These are phyloP conservation scores for Zaprionus lineosus DNA, from an alignment of 2,888 invertebrate species.

Conservation along the genomic window DNA sequence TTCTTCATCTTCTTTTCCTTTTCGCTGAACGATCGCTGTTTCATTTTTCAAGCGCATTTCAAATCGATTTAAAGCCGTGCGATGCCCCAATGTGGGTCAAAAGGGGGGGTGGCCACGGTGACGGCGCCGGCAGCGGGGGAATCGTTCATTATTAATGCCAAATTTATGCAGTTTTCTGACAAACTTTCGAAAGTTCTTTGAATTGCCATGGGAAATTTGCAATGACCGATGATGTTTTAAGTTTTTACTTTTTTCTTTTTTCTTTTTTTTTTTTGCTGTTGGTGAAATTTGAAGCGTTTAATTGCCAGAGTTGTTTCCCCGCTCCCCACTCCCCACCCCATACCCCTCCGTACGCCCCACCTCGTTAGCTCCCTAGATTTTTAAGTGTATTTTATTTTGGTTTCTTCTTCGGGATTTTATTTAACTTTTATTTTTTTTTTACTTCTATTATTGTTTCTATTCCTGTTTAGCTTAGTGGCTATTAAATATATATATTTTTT, in stretches of 20 bases:
- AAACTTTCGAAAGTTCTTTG: slow-evolving; percentile 67
- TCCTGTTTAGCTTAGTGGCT: not conserved
- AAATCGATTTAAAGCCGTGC: not conserved
- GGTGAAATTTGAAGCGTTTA: slow-evolving; percentile 51
- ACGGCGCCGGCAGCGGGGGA: slow-evolving; percentile 14
- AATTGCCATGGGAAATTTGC: slow-evolving; percentile 63
- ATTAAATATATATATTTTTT: slow-evolving; percentile 12
- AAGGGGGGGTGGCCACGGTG: not conserved
- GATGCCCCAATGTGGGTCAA: not conserved
- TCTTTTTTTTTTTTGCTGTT: slow-evolving; percentile 13
- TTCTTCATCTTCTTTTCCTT: too few relatives aligned
- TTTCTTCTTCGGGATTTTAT: slow-evolving; percentile 12
- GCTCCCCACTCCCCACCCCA: not conserved
- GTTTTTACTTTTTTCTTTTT: slow-evolving; percentile 14
- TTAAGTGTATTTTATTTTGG: not conserved
- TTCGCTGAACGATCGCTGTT: too few relatives aligned
- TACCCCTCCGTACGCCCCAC: too few relatives aligned
- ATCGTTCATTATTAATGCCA: slow-evolving; percentile 54
- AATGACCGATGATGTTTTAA: slow-evolving; percentile 47
- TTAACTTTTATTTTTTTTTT: slow-evolving; percentile 18
- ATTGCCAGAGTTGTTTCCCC: slow-evolving; percentile 36
- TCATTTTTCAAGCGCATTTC: slow-evolving; percentile 25
- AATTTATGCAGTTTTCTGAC: slow-evolving; percentile 64
- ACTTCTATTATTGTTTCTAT: not conserved
- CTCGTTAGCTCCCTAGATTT: too few relatives aligned